A percentile compares a stretch with the other conserved stretches of the same genome.
These are phyloP conservation scores for Acanthiza pusilla DNA, from an alignment of 2,797 vertebrate genomes.

Conservation along the genomic window DNA sequence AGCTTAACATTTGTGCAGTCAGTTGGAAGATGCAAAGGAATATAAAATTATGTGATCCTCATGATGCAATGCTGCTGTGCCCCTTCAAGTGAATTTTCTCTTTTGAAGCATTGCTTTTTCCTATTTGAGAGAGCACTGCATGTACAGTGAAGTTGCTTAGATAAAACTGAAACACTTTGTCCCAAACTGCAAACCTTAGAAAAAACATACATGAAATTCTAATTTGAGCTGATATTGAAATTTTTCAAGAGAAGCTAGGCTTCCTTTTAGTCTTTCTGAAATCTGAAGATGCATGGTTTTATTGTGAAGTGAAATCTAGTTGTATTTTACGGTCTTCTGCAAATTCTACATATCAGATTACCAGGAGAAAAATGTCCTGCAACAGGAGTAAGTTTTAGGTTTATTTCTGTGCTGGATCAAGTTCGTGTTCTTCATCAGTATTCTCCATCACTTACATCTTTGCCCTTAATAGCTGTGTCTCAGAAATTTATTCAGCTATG, in stretches of 20 bases:
- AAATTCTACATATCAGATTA: not conserved
- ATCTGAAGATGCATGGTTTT: not conserved
- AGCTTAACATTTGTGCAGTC: not conserved
- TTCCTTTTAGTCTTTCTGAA: not conserved
- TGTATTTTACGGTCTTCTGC: not conserved
- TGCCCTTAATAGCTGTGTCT: not conserved
- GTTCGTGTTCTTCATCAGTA: not conserved
- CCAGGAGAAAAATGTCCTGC: not conserved
- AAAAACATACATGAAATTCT: not conserved
- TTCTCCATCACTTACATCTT: not conserved
- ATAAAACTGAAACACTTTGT: not conserved
- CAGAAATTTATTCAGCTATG: not conserved
- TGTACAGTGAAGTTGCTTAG: not conserved
- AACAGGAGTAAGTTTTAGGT: not conserved
- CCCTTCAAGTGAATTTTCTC: not conserved
- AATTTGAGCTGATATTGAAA: not conserved
- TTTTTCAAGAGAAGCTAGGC: not conserved
- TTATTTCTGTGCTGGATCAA: not conserved
- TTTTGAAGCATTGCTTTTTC: not conserved
- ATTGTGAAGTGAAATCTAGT: not conserved
- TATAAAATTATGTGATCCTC: not conserved
- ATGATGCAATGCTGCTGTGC: not conserved
- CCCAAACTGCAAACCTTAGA: not conserved
- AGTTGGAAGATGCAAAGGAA: not conserved
- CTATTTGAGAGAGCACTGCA: not conserved